A percentile compares a stretch with the other conserved stretches of the same genome.
phyloP scores from a whole-genome alignment of 2,797 vertebrate species.

The Oreonectes daqikongensis region DNA sequence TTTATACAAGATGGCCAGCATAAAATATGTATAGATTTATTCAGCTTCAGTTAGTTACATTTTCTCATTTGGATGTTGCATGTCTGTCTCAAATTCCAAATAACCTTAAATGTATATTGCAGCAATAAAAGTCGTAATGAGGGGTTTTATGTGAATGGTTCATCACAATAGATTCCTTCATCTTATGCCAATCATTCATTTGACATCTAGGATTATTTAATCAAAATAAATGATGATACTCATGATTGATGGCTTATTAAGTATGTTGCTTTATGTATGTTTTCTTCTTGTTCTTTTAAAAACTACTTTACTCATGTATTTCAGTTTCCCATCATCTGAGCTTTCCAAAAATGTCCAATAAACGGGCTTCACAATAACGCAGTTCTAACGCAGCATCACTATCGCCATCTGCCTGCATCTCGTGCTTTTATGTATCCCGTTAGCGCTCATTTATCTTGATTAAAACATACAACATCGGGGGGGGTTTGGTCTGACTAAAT shows the following conservation, averaged over 20 bases:
- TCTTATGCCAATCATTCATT: constrained; percentile 6
- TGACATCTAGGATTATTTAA: background rate
- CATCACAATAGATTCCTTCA: constrained; percentile 4
- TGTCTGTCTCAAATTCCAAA: background rate
- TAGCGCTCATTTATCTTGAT: background rate
- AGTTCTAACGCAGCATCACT: constrained; percentile 55
- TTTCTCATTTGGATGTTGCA: background rate
- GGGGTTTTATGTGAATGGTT: background rate
- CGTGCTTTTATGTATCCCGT: constrained; percentile 54
- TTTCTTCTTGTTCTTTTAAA: too few relatives aligned
- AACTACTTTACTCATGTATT: too few relatives aligned
- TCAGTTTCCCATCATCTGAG: too few relatives aligned
- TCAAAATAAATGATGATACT: background rate
- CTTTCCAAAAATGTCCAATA: constrained; percentile 33
- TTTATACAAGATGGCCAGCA: background rate
- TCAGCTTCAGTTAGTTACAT: background rate
- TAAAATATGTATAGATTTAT: background rate
- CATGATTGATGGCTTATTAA: too few relatives aligned
- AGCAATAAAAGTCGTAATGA: background rate
- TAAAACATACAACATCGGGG: background rate
- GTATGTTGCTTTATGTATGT: background rate
- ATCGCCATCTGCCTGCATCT: constrained; percentile 76
- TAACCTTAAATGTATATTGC: background rate
- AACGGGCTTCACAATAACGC: constrained; percentile 30
- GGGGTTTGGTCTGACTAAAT: background rate